Conservation (phyloP, 2,113 vertebrate species). For the Carlito syrichta region DNA sequence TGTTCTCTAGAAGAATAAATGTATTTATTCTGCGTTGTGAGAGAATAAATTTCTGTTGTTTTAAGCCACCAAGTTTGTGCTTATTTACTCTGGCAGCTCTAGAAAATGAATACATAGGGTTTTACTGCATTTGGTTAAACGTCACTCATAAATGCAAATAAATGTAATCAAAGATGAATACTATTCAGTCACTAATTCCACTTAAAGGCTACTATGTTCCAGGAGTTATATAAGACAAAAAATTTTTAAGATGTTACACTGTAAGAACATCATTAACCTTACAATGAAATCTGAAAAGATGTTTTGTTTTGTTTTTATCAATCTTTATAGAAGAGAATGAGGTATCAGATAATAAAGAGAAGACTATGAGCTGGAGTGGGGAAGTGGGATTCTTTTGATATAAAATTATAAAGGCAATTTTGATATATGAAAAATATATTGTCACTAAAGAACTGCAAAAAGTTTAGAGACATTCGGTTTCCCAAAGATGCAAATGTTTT, state of each 20-base stretch:
- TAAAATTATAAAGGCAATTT: conserved; percentile 40
- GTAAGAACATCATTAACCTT: neutral
- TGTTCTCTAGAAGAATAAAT: neutral
- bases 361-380: neutral
- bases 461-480: conserved; percentile 60
- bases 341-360: neutral
- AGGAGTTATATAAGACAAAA: neutral
- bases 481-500: conserved; percentile 11
- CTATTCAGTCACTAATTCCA: neutral
- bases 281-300: neutral
- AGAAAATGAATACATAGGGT: neutral
- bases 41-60: neutral
- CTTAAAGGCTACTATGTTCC: neutral
- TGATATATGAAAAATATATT: conserved; percentile 55
- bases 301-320: neutral
- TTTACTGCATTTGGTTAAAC: conserved; percentile 31
- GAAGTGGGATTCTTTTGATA: neutral
- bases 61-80: neutral
- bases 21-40: too few relatives aligned
- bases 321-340: neutral
- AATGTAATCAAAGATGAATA: neutral
- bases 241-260: neutral
- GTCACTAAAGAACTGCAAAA: conserved; percentile 70
- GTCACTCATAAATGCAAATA: neutral
- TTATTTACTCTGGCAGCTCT: neutral